These are phyloP conservation scores for Rhyzopertha dominica DNA, from an alignment of 1,140 invertebrate genomes.

Conservation along the genomic window DNA sequence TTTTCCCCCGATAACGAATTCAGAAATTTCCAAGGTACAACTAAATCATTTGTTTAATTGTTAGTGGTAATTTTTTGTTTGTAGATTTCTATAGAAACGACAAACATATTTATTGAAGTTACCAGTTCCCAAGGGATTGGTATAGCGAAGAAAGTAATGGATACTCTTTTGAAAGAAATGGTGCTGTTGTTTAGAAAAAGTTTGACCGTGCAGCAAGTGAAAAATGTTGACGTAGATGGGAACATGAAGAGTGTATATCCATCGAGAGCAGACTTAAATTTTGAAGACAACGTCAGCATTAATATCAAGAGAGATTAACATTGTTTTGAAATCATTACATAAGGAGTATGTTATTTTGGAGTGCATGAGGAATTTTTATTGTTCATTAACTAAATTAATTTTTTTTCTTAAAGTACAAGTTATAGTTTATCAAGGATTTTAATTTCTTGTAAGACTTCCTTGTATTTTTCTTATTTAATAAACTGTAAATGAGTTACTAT, in stretches of 20 bases:
- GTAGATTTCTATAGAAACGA: slow-evolving; percentile 59
- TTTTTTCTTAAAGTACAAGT: too few species aligned
- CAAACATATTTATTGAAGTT: slow-evolving; percentile 70
- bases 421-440: too few species aligned
- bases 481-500: too few species aligned
- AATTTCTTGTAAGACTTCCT: not conserved
- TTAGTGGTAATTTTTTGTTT: slow-evolving; percentile 13
- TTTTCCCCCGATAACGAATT: slow-evolving; percentile 80
- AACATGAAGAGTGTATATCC: slow-evolving; percentile 70
- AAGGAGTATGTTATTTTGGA: too few species aligned
- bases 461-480: not conserved
- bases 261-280: slow-evolving; percentile 65
- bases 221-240: slow-evolving; percentile 63
- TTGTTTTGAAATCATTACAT: slow-evolving; percentile 7
- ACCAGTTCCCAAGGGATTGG: slow-evolving; percentile 63
- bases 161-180: slow-evolving; percentile 60
- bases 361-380: too few species aligned
- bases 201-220: slow-evolving; percentile 62
- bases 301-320: slow-evolving; percentile 30
- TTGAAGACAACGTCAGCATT: slow-evolving; percentile 41
- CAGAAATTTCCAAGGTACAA: slow-evolving; percentile 72
- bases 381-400: too few species aligned
- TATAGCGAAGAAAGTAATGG: slow-evolving; percentile 65
- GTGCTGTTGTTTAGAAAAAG: slow-evolving; percentile 50
- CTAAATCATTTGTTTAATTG: too few species aligned